These are phyloP conservation scores for Brachypalpus laphriformis DNA, from an alignment of 2,888 invertebrate genomes.

Conservation along the genomic window DNA sequence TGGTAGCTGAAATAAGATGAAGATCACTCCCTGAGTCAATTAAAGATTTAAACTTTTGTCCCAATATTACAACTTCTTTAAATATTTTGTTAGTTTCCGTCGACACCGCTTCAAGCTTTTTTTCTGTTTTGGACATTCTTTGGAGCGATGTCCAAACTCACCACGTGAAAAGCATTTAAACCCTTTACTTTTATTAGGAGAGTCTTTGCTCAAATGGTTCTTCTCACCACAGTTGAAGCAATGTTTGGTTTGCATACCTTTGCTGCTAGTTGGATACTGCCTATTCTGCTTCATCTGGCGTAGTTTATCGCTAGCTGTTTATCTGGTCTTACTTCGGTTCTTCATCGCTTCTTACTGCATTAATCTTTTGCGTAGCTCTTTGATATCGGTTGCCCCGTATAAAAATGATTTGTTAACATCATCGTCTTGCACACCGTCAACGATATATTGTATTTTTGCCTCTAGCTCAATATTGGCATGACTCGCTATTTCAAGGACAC, in stretches of 20 bases:
- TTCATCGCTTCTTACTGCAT: slow-evolving; percentile 3
- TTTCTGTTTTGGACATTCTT: background rate
- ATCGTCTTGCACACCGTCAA: slow-evolving; percentile 32
- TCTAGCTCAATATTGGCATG: slow-evolving; percentile 61
- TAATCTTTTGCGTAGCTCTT: no score
- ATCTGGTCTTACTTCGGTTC: background rate
- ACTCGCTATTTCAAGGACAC: slow-evolving; percentile 74
- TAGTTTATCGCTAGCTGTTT: background rate
- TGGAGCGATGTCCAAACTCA: background rate
- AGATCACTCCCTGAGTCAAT: slow-evolving; percentile 4
- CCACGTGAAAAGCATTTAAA: background rate
- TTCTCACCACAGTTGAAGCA: slow-evolving; percentile 4
- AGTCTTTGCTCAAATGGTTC: slow-evolving; percentile 3
- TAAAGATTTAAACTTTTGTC: background rate
- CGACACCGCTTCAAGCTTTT: background rate
- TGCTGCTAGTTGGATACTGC: background rate
- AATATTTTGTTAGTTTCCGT: background rate
- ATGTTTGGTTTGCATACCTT: background rate
- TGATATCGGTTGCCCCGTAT: background rate
- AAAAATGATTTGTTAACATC: background rate
- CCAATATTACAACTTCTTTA: background rate
- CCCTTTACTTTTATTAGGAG: background rate
- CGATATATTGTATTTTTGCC: slow-evolving; percentile 31
- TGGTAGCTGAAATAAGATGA: background rate
- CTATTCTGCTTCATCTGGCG: background rate